These are phyloP conservation scores for Orientallactaga sibirica DNA, from an alignment of 2,797 vertebrate genomes.

Conservation along the genomic window DNA sequence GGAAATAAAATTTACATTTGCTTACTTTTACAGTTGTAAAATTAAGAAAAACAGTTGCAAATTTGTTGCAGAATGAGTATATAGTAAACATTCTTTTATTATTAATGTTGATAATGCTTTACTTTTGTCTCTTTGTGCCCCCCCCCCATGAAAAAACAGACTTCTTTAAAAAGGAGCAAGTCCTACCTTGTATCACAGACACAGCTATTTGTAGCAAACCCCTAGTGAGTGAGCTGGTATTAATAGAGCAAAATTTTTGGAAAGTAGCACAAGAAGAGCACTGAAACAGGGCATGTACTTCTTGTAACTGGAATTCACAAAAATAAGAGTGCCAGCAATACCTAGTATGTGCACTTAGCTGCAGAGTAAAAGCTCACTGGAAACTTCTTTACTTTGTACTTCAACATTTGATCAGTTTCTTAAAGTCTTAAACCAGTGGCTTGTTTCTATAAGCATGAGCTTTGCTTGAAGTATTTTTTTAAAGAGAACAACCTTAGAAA, in stretches of 20 bases:
- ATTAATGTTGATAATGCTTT: constrained; percentile 32
- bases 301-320: constrained; percentile 20
- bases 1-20: constrained; percentile 46
- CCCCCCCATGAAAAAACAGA: background rate
- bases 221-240: background rate
- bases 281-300: constrained; percentile 48
- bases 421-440: constrained; percentile 22
- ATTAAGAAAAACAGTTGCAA: constrained; percentile 59
- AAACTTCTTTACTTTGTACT: constrained; percentile 42
- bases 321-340: background rate
- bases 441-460: constrained; percentile 34
- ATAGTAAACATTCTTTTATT: constrained; percentile 43
- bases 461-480: constrained; percentile 59
- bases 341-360: background rate
- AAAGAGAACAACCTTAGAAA: constrained; percentile 58
- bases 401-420: constrained; percentile 26
- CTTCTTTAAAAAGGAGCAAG: background rate
- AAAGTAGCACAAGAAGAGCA: background rate
- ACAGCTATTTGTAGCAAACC: constrained; percentile 38
- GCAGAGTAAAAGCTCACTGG: background rate
- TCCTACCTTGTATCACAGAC: constrained; percentile 33
- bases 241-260: constrained; percentile 55
- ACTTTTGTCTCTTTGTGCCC: background rate
- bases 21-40: constrained; percentile 33
- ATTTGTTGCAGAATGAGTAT: constrained; percentile 58